These are phyloP conservation scores for Frieseomelitta varia DNA, from an alignment of 1,140 invertebrate species.

Conservation along the genomic window DNA sequence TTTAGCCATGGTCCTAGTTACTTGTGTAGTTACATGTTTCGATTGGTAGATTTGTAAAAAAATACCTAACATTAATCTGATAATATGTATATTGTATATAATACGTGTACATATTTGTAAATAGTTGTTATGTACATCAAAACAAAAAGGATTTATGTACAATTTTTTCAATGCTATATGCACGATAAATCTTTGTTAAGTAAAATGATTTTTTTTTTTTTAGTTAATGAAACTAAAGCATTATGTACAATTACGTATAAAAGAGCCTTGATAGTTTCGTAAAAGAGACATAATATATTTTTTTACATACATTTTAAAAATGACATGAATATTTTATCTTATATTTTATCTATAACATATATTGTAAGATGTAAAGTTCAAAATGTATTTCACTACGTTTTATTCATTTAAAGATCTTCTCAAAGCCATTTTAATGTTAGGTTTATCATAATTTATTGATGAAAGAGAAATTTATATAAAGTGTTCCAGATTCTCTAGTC, in stretches of 20 bases:
- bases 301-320: slow-evolving; percentile 5
- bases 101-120: slow-evolving; percentile 33
- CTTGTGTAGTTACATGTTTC: not conserved
- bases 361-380: not conserved
- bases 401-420: not conserved
- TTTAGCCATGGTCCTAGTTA: slow-evolving; percentile 37
- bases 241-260: not conserved
- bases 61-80: not conserved
- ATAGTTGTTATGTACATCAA: not conserved
- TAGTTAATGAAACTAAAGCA: slow-evolving; percentile 1
- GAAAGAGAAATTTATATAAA: not conserved
- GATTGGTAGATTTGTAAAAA: slow-evolving; percentile 7
- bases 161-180: not conserved
- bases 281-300: not conserved
- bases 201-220: slow-evolving; percentile 21
- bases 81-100: slow-evolving; percentile 27
- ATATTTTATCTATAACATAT: not conserved
- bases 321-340: not conserved
- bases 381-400: not conserved
- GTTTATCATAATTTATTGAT: not conserved
- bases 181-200: not conserved
- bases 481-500: not conserved
- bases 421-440: not conserved
- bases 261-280: not conserved
- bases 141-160: not conserved